Evolutionary conservation across 2,797 vertebrate species (phyloP).

Genomic region (Phrynocephalus vlangalii): DNA sequence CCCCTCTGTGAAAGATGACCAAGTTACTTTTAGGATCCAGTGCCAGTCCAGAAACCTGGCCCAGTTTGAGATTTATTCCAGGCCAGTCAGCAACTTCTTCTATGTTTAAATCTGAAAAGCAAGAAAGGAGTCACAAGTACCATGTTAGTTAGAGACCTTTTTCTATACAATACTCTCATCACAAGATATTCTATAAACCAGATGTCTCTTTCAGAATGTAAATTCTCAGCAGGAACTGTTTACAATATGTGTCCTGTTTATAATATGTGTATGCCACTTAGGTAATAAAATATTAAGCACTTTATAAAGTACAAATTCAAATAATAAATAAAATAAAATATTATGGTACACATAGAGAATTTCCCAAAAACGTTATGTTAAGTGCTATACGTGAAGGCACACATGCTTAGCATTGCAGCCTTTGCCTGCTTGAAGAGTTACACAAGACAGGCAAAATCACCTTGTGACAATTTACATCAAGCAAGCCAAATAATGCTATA

Average conservation of each 20-base stretch:
- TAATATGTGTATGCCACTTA: neutral
- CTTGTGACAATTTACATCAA: too few species aligned
- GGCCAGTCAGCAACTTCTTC: slow-evolving; percentile 89
- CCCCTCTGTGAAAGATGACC: slow-evolving; percentile 95
- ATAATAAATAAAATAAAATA: neutral
- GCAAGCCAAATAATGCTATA: too few species aligned
- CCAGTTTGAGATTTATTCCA: slow-evolving; percentile 84
- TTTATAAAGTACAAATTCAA: neutral
- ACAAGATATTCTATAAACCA: neutral
- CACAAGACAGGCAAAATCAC: neutral
- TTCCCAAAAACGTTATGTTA: neutral
- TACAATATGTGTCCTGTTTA: neutral
- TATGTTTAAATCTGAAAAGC: slow-evolving; percentile 84
- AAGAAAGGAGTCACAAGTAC: slow-evolving; percentile 30
- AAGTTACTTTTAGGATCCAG: slow-evolving; percentile 89
- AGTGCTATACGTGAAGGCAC: neutral
- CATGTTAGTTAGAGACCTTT: neutral
- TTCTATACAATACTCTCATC: too few species aligned
- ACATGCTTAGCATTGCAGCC: neutral
- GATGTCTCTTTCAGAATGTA: neutral
- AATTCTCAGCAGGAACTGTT: neutral
- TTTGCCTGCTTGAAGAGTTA: neutral
- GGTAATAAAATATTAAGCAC: neutral
- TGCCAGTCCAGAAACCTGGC: slow-evolving; percentile 94
- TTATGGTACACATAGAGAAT: neutral